Evolutionary conservation across 2,113 vertebrate species (phyloP).

Genomic region (Marcusenius ussheri): DNA sequence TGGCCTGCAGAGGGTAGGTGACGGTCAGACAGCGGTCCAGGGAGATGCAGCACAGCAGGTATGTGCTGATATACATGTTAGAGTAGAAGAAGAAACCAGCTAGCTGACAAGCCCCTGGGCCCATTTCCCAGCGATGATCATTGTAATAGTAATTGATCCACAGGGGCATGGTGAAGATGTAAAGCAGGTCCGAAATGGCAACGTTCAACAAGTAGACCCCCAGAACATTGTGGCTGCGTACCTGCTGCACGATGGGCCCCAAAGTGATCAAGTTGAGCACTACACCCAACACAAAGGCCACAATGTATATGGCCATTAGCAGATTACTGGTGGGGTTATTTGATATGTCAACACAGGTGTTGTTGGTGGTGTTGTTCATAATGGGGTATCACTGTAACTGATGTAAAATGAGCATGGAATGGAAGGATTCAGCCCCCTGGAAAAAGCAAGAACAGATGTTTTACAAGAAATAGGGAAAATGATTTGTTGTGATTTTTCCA

Average conservation of each 20-base stretch:
- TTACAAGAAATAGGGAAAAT: background rate
- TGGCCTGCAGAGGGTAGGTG: slow-evolving; percentile 52
- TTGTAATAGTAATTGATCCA: slow-evolving; percentile 63
- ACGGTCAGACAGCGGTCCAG: slow-evolving; percentile 65
- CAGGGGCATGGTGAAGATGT: slow-evolving; percentile 62
- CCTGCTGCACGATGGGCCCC: slow-evolving; percentile 58
- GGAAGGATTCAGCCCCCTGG: background rate
- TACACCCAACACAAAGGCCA: slow-evolving; percentile 56
- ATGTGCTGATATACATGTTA: slow-evolving; percentile 70
- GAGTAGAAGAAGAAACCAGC: slow-evolving; percentile 70
- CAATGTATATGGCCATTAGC: slow-evolving; percentile 58
- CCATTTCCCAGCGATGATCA: slow-evolving; percentile 56
- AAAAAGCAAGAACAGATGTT: background rate
- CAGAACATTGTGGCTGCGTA: slow-evolving; percentile 54
- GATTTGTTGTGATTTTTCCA: background rate
- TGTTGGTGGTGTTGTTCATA: slow-evolving; percentile 26
- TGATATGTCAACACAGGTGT: slow-evolving; percentile 39
- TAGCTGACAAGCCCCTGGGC: slow-evolving; percentile 42
- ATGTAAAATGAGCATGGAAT: background rate
- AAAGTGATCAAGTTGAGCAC: slow-evolving; percentile 56
- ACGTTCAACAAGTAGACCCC: slow-evolving; percentile 63
- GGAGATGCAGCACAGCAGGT: slow-evolving; percentile 66
- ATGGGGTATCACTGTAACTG: background rate
- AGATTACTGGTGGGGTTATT: slow-evolving; percentile 36
- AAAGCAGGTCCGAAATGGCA: slow-evolving; percentile 61